Evolutionary conservation across 2,797 vertebrate genomes (phyloP).

Genomic region (Melanogrammus aeglefinus): DNA sequence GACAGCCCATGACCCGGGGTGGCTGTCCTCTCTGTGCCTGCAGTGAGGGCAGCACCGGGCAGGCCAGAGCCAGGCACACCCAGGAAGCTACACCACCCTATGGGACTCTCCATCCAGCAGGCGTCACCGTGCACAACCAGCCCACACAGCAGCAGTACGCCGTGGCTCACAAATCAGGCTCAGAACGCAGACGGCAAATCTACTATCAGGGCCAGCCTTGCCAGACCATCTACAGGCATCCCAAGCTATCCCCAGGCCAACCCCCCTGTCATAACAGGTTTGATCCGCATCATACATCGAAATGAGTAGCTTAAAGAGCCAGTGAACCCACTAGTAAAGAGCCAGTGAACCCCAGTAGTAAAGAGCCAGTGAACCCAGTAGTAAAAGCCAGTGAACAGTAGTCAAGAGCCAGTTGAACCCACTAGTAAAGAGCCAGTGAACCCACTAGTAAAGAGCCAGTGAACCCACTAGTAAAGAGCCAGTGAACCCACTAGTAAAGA

Average conservation of each 20-base stretch:
- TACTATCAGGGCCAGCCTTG: conserved; percentile 96
- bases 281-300: too few relatives aligned
- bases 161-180: conserved; percentile 69
- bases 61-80: conserved; percentile 72
- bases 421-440: too few relatives aligned
- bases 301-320: too few relatives aligned
- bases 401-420: too few relatives aligned
- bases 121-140: conserved; percentile 84
- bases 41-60: conserved; percentile 69
- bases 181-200: conserved; percentile 83
- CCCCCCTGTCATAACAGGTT: conserved; percentile 92
- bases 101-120: conserved; percentile 91
- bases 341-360: too few relatives aligned
- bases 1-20: conserved; percentile 81
- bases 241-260: conserved; percentile 86
- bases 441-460: too few relatives aligned
- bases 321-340: too few relatives aligned
- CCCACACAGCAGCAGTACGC: conserved; percentile 82
- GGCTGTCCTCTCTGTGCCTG: conserved; percentile 82
- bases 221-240: conserved; percentile 91
- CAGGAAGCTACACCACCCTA: conserved; percentile 79
- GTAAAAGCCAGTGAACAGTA: too few relatives aligned
- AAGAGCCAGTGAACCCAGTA: too few relatives aligned
- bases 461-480: too few relatives aligned
- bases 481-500: too few relatives aligned